Evolutionary conservation across 2,888 invertebrate species (phyloP).

Genomic region (Galerucella calmariensis): DNA sequence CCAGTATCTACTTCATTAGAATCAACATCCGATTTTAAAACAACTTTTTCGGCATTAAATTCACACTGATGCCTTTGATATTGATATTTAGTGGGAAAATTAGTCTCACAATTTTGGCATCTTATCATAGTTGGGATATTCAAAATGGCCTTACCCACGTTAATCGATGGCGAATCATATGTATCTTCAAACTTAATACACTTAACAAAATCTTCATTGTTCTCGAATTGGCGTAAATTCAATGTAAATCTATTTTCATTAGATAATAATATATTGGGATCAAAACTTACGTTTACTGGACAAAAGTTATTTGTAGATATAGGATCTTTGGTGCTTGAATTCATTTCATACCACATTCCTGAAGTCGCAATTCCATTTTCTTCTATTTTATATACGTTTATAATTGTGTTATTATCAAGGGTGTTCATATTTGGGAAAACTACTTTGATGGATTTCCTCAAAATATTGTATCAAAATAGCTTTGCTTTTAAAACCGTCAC

Average conservation of each 20-base stretch:
- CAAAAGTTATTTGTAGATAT: conserved; percentile 52
- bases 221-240: conserved; percentile 34
- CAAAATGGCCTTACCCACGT: conserved; percentile 32
- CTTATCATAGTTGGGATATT: conserved; percentile 59
- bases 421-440: conserved; percentile 56
- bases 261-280: conserved; percentile 24
- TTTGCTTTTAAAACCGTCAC: conserved; percentile 50
- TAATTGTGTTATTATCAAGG: conserved; percentile 55
- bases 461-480: conserved; percentile 57
- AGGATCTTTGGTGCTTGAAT: conserved; percentile 55
- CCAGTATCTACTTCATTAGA: conserved; percentile 60
- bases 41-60: conserved; percentile 63
- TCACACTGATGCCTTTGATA: conserved; percentile 65
- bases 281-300: conserved; percentile 46
- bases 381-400: conserved; percentile 56
- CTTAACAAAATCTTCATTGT: conserved; percentile 33
- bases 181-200: conserved; percentile 39
- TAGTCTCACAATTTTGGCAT: conserved; percentile 65
- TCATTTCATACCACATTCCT: conserved; percentile 52
- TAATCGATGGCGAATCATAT: neutral
- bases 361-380: conserved; percentile 53
- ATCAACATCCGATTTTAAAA: conserved; percentile 60
- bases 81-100: conserved; percentile 65
- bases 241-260: conserved; percentile 38
- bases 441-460: conserved; percentile 54